Evolutionary conservation across 2,888 invertebrate species (phyloP).

Genomic region (Chymomyza caudatula): DNA sequence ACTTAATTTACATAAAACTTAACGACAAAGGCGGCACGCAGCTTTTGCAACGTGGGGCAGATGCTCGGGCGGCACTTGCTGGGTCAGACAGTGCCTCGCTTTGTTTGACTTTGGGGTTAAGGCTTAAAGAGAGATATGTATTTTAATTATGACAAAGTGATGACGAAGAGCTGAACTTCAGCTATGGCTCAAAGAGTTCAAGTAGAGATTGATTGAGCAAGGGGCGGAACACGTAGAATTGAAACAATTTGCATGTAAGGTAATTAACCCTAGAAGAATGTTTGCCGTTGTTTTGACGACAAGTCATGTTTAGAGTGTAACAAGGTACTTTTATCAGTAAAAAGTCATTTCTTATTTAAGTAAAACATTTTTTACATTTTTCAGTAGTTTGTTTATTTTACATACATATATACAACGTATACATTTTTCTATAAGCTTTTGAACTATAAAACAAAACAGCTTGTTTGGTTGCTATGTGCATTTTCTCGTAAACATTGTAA

Average conservation of each 20-base stretch:
- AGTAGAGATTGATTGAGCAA: not conserved
- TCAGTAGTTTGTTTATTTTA: not conserved
- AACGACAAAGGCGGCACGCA: not conserved
- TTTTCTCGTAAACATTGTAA: not conserved
- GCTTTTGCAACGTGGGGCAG: not conserved
- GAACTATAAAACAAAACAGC: not conserved
- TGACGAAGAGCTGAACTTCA: not conserved
- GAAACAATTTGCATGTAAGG: not conserved
- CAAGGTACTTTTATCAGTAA: not conserved
- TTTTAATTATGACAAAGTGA: not conserved
- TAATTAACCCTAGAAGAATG: not conserved
- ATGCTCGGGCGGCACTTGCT: not conserved
- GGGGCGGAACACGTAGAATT: not conserved
- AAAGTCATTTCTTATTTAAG: no score
- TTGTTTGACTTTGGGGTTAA: slow-evolving; percentile 4
- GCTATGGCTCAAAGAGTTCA: not conserved
- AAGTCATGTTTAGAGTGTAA: not conserved
- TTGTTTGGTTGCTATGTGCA: not conserved
- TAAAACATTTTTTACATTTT: not conserved
- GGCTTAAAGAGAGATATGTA: not conserved
- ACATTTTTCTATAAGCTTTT: not conserved
- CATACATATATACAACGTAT: no score
- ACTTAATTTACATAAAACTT: not conserved
- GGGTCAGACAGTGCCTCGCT: not conserved
- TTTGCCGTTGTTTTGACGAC: not conserved